A percentile compares a stretch with the other conserved stretches of the same genome.
phyloP scores from a whole-genome alignment of 2,888 invertebrate species.

The Drosophila leonis region DNA sequence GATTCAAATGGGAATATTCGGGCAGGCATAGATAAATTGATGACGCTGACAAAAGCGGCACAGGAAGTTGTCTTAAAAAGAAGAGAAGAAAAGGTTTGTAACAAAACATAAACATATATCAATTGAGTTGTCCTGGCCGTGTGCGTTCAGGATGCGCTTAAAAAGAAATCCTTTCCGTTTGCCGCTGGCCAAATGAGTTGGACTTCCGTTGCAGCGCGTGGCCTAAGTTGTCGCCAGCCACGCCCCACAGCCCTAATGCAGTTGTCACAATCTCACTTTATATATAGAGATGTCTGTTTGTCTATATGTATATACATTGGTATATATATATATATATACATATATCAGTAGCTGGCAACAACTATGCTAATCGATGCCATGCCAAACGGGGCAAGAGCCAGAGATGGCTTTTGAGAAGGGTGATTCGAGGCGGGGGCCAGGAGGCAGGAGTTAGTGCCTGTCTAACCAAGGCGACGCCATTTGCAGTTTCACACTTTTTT shows the following conservation, averaged over 20 bases:
- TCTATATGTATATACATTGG: conserved; percentile 14
- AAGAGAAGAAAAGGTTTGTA: neutral
- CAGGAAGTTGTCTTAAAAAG: conserved; percentile 58
- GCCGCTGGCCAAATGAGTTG: conserved; percentile 76
- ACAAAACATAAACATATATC: conserved; percentile 49
- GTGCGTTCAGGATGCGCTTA: conserved; percentile 77
- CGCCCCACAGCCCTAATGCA: conserved; percentile 68
- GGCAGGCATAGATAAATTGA: conserved; percentile 43
- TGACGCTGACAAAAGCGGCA: conserved; percentile 52
- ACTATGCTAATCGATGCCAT: conserved; percentile 74
- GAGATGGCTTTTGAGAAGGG: conserved; percentile 33
- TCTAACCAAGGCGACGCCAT: conserved; percentile 78
- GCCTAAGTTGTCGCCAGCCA: conserved; percentile 43
- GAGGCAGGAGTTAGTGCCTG: conserved; percentile 25
- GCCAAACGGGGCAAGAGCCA: conserved; percentile 72
- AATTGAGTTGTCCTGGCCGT: conserved; percentile 69
- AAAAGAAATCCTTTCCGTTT: conserved; percentile 79
- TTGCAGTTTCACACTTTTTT: conserved; percentile 80
- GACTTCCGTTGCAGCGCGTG: conserved; percentile 79
- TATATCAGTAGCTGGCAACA: conserved; percentile 53
- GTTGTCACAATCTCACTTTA: conserved; percentile 51
- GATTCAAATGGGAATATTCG: conserved; percentile 48
- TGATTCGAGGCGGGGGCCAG: neutral
- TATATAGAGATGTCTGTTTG: conserved; percentile 5
- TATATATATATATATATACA: conserved; percentile 15